Evolutionary conservation across 2,113 vertebrate species (phyloP).

Genomic region (Dolichotis patagonum): DNA sequence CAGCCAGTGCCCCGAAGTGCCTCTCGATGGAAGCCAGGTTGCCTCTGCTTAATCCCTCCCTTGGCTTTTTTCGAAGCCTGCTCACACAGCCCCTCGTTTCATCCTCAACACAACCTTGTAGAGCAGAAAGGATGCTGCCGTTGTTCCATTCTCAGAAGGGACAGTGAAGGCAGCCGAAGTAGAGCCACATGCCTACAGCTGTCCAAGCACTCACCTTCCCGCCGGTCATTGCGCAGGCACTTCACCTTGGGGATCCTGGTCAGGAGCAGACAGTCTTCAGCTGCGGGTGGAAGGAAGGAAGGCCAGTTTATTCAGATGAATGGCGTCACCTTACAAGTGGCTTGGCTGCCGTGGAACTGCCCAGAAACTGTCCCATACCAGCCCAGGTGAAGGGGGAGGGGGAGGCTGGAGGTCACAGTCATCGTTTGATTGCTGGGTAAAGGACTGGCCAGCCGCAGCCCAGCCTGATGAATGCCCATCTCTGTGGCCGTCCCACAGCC

Average conservation of each 20-base stretch:
- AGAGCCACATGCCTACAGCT: background rate
- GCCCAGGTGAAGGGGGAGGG: background rate
- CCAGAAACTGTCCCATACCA: background rate
- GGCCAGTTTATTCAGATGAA: background rate
- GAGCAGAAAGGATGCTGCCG: background rate
- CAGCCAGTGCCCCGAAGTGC: background rate
- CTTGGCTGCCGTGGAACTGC: background rate
- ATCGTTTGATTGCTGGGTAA: background rate
- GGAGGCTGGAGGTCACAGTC: background rate
- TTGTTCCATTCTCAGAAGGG: background rate
- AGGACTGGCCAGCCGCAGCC: background rate
- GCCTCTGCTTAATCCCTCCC: background rate
- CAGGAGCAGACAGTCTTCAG: conserved; percentile 97
- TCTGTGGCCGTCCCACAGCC: background rate
- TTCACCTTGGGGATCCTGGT: conserved; percentile 96
- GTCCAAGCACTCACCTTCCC: conserved; percentile 92
- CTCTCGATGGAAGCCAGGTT: background rate
- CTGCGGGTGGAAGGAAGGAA: conserved; percentile 83
- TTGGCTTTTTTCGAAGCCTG: background rate
- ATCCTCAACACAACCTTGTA: background rate
- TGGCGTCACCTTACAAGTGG: background rate
- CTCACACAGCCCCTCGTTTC: background rate
- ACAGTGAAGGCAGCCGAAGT: background rate
- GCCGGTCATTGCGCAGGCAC: conserved; percentile 93
- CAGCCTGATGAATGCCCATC: background rate